These are phyloP conservation scores for Lithophane ornitopus DNA, from an alignment of 2,888 invertebrate species.

Conservation along the genomic window DNA sequence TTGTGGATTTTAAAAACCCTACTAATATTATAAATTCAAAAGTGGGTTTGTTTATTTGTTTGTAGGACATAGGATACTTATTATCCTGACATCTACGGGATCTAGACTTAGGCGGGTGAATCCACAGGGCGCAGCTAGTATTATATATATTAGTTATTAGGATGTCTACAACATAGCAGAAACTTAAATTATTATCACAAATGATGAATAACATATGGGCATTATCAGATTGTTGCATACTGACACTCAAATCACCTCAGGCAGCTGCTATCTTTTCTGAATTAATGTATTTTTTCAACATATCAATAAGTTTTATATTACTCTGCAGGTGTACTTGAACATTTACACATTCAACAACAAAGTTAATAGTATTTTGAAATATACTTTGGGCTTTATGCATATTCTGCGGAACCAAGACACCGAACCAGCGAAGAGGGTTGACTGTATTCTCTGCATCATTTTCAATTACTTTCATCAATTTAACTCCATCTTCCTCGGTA, in stretches of 20 bases:
- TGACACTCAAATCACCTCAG: not conserved
- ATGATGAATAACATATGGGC: not conserved
- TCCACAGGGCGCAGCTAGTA: too few species aligned
- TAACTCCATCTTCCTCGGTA: conserved; percentile 84
- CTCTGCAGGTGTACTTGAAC: conserved; percentile 91
- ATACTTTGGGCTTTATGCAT: conserved; percentile 93
- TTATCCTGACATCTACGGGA: too few species aligned
- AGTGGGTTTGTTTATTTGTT: too few species aligned
- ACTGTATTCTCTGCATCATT: conserved; percentile 76
- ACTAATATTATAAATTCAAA: too few species aligned
- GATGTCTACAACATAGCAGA: not conserved
- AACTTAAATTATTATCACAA: conserved; percentile 31
- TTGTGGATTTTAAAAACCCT: too few species aligned
- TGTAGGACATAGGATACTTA: too few species aligned
- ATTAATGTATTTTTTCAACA: conserved; percentile 76
- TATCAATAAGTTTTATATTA: conserved; percentile 77
- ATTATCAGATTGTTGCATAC: not conserved
- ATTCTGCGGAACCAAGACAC: conserved; percentile 95
- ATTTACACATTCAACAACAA: conserved; percentile 93
- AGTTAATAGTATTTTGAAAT: conserved; percentile 93
- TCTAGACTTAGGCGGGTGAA: too few species aligned
- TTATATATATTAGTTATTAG: too few species aligned
- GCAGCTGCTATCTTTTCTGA: conserved; percentile 51
- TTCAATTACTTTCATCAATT: conserved; percentile 81
- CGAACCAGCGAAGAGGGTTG: conserved; percentile 97